These are phyloP conservation scores for Ochotona princeps DNA, from an alignment of 2,113 vertebrate genomes.

Conservation along the genomic window DNA sequence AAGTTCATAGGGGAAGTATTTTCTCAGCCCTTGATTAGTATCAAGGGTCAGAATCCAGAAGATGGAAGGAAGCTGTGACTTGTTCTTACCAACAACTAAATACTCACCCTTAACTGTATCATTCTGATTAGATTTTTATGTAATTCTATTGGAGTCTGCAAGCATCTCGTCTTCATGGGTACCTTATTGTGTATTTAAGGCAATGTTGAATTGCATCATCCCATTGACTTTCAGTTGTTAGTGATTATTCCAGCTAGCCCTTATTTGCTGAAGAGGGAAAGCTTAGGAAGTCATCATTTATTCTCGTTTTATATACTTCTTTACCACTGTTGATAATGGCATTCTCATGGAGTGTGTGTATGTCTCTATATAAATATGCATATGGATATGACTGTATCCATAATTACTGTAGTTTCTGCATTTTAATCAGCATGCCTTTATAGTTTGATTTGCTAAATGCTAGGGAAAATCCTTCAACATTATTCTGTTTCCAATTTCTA, in stretches of 20 bases:
- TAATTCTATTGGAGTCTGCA: not conserved
- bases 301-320: not conserved
- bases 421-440: conserved; percentile 20
- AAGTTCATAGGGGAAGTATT: not conserved
- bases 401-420: not conserved
- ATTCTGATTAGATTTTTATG: not conserved
- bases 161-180: not conserved
- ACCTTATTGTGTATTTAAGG: not conserved
- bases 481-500: not conserved
- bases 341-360: not conserved
- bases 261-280: no score
- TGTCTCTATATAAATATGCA: not conserved
- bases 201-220: not conserved
- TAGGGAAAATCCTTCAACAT: not conserved
- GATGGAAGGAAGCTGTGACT: not conserved
- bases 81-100: not conserved
- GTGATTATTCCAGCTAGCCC: not conserved
- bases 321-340: not conserved
- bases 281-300: not conserved
- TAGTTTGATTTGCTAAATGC: conserved; percentile 10
- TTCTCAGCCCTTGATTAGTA: not conserved
- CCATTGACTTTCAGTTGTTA: not conserved
- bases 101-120: not conserved
- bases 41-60: not conserved
- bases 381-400: not conserved